Conservation (phyloP, 2,888 invertebrate genomes). For the Cheilosia soror region DNA sequence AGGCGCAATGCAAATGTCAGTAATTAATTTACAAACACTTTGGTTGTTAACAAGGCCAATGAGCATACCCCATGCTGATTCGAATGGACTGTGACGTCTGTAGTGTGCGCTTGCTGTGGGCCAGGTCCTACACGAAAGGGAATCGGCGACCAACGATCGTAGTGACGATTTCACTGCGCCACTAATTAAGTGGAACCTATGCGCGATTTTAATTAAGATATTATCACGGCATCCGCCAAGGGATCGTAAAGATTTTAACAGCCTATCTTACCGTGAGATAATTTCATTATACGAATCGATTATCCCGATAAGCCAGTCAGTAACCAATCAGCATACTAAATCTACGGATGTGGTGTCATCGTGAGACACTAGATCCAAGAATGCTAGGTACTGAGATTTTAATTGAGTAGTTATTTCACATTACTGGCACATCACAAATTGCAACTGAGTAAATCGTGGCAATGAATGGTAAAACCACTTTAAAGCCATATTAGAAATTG, state of each 20-base stretch:
- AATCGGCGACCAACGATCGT: neutral
- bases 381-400: too few relatives aligned
- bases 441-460: neutral
- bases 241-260: conserved; percentile 37
- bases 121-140: neutral
- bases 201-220: conserved; percentile 35
- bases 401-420: neutral
- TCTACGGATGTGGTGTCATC: too few relatives aligned
- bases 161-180: conserved; percentile 25
- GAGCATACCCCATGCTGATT: conserved; percentile 41
- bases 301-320: neutral
- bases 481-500: too few relatives aligned
- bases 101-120: neutral
- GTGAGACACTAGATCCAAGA: too few relatives aligned
- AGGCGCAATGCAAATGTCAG: conserved; percentile 13
- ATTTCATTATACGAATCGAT: conserved; percentile 26
- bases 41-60: conserved; percentile 26
- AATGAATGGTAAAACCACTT: too few relatives aligned
- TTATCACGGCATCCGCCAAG: neutral
- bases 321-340: too few relatives aligned
- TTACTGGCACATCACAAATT: neutral
- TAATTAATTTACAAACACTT: conserved; percentile 41
- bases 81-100: conserved; percentile 7
- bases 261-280: neutral
- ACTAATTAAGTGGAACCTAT: conserved; percentile 32